Evolutionary conservation across 2,113 vertebrate species (phyloP).

Genomic region (Rutilus rutilus): DNA sequence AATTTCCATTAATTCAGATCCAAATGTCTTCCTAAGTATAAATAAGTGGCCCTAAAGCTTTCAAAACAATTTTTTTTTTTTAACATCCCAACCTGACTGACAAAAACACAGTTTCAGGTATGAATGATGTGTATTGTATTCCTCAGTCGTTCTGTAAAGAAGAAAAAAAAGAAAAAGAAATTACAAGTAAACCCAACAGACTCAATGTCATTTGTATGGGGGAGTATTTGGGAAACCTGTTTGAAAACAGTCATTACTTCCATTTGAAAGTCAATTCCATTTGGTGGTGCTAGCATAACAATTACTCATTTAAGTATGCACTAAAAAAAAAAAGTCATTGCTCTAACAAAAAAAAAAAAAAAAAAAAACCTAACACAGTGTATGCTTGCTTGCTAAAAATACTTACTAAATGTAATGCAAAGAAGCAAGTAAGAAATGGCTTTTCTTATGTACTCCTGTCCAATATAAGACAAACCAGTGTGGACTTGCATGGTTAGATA

Average conservation of each 20-base stretch:
- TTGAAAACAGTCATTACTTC: neutral
- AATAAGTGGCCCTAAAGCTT: neutral
- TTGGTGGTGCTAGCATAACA: neutral
- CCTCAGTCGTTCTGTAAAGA: no score
- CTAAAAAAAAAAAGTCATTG: neutral
- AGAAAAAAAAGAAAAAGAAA: no score
- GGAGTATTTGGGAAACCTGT: neutral
- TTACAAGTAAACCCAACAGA: no score
- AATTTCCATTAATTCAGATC: constrained; percentile 10
- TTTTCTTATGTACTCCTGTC: no score
- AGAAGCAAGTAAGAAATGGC: no score
- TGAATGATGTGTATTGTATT: no score
- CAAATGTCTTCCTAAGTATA: constrained; percentile 4
- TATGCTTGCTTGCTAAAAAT: no score
- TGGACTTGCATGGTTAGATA: neutral
- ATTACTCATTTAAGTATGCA: neutral
- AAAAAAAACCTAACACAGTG: no score
- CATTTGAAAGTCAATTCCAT: neutral
- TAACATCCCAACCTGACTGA: no score
- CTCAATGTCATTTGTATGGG: neutral
- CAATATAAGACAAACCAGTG: neutral
- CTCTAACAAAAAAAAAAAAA: neutral
- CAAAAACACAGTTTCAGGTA: neutral
- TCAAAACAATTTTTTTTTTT: no score
- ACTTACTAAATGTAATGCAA: no score